Evolutionary conservation across 2,888 invertebrate species (phyloP), one percentile per base, ranked within the genome.

Genomic region (Deilephila elpenor): DNA sequence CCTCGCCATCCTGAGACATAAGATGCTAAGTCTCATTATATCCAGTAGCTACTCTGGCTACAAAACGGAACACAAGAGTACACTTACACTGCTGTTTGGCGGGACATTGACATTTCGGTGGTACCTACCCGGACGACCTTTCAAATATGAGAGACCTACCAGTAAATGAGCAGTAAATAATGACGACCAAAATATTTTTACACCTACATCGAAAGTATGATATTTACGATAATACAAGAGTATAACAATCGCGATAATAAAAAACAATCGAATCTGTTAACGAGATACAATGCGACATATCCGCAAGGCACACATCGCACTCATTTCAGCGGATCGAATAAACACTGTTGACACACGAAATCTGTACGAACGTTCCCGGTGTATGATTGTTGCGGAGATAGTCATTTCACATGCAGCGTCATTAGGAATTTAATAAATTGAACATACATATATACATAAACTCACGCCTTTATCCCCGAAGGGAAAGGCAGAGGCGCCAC

Each of bases 291-390:
- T 37, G 76, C 67, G 76, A 76, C 62, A 76, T 71, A 75, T 76
- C 74, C 73, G 74, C 74, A 76, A 76, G 75, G 75, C 72, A 79
- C 76, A 80, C 75, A 71, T 71, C 74, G 76, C 75, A 74, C 76
- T 79, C 78, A 78, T 81, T 79, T 77, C 74, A 75, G 70, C 64
- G 59, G 72, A 82, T 82, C 76, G 78, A 76, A 83, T 82, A 82
- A 84, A 84, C 78, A 81, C 72, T 85, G 82, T 85, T 85, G 81
- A 83, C 84, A 85, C 80, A 80, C 78, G 78, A 74, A 80, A 81
- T 80, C 80, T 77, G 76, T 74, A 80, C 77, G 80, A 80, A 78
- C 78, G 62, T 71, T 78, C 74, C 73, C 77, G 80, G 79, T 78
- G 56, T 56, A 37, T 25, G 19, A 20, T 56, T 56, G 25, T 64